Base-by-base conservation (phyloP, 2,797 vertebrate species). In the Oceanodroma leucorhoa region DNA sequence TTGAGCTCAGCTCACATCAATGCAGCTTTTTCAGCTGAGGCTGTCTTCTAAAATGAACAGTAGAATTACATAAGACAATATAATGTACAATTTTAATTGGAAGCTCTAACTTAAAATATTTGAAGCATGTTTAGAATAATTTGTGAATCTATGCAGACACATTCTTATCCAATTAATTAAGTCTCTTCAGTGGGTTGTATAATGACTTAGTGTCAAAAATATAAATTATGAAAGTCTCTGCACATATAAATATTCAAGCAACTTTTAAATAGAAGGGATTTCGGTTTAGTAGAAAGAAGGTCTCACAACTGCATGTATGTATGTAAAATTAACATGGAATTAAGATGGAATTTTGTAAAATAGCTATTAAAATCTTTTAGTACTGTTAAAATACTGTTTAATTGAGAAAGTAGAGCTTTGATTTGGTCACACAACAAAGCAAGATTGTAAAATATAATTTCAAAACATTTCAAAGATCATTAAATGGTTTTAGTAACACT, bases 81-180 rank as follows among this genome's bases (percentile, higher is more conserved):
- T 97, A 97, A 97, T 96, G 94, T 97, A 96, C 90, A 96, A 90
- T 97, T 98, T 97, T 97, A 98, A 97, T 97, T 98, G 97, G 96
- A 95, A 90, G 51, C 46, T 95, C 89, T 95, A 96, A 97, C 97
- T 97, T 97, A 96, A 97, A 98, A 97, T 97, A 97, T 97, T 98
- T 97, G 96, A 97, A 94, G 50, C 88, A 81, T 96, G 94, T 97
- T 98, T 98, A 95, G 97, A 98, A 96, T 97, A 96, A 96, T 97
- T 96, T 97, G 92, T 91, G 91, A 97, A 97, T 95, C 90, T 95
- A 84, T 89, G 93, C 85, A 88, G 93, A 94, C 92, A 89, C 60
- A 91, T 96, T 95, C 72, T 93, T 96, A 94, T 67, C 83, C 91
- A 89, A 94, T 97, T 97, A 98, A 97, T 98, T 97, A 97, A 95